Evolutionary conservation across 23 tunicate genomes (phyloP).

Genomic region (Botrylloides violaceus): DNA sequence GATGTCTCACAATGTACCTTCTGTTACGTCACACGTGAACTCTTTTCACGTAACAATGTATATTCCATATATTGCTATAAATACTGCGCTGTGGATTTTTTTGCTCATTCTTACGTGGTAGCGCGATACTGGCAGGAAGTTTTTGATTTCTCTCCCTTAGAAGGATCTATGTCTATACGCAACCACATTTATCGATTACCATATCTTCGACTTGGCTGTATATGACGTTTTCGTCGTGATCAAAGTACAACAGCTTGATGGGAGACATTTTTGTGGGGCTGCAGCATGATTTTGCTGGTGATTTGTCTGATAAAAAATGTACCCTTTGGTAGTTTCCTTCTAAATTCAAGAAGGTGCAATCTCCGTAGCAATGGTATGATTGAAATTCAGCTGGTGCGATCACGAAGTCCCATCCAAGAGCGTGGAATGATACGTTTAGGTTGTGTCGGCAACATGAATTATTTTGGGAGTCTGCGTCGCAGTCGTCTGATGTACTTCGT

Average conservation of each 20-base stretch:
- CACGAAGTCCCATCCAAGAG: conserved; percentile 68
- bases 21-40: too few relatives aligned
- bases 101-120: too few relatives aligned
- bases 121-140: too few relatives aligned
- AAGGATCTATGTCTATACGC: too few relatives aligned
- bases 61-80: too few relatives aligned
- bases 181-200: conserved; percentile 51
- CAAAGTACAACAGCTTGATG: conserved; percentile 59
- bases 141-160: too few relatives aligned
- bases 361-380: conserved; percentile 59
- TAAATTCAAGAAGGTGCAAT: conserved; percentile 35
- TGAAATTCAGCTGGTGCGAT: conserved; percentile 33
- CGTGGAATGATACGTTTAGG: conserved; percentile 35
- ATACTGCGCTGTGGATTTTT: too few relatives aligned
- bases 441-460: conserved; percentile 45
- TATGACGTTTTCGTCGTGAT: conserved; percentile 45
- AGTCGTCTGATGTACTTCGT: conserved; percentile 12
- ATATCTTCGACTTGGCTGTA: conserved; percentile 64
- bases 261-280: conserved; percentile 46
- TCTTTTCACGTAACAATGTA: too few relatives aligned
- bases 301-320: background rate
- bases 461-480: conserved; percentile 18
- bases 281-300: conserved; percentile 31
- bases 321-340: conserved; percentile 20
- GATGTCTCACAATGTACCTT: too few relatives aligned